These are phyloP conservation scores for Atractosteus spatula DNA, from an alignment of 2,113 vertebrate genomes.

Conservation along the genomic window DNA sequence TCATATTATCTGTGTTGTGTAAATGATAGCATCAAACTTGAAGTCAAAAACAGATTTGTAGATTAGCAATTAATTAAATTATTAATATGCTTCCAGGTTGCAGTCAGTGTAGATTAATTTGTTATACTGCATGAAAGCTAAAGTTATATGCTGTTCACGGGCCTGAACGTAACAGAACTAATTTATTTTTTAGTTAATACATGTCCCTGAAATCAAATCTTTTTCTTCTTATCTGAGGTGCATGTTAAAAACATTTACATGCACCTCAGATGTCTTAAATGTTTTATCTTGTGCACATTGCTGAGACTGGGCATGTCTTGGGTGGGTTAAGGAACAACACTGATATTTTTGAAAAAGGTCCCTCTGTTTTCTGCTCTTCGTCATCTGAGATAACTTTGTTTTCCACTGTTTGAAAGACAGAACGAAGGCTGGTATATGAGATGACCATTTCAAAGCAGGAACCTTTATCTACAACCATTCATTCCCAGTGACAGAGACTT, in stretches of 20 bases:
- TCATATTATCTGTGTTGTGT: too few relatives aligned
- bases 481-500: constrained; percentile 24
- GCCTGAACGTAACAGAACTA: too few relatives aligned
- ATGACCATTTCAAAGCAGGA: constrained; percentile 44
- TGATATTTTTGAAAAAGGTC: constrained; percentile 34
- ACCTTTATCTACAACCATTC: constrained; percentile 45
- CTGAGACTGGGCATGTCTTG: constrained; percentile 32
- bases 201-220: too few relatives aligned
- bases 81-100: too few relatives aligned
- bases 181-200: too few relatives aligned
- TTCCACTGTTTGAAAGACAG: constrained; percentile 49
- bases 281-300: constrained; percentile 14
- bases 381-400: constrained; percentile 59
- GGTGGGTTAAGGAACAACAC: constrained; percentile 42
- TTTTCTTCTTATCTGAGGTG: too few relatives aligned
- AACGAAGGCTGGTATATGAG: constrained; percentile 54
- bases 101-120: too few relatives aligned
- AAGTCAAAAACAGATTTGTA: too few relatives aligned
- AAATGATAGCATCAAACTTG: too few relatives aligned
- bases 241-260: background rate
- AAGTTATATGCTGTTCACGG: too few relatives aligned
- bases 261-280: background rate
- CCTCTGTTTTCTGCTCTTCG: constrained; percentile 33
- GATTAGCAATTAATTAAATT: too few relatives aligned
- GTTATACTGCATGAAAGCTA: too few relatives aligned